These are phyloP conservation scores for Turritopsis dohrnii DNA, from an alignment of 30 jellyfish, hydroid and myxozoan species.

Conservation along the genomic window DNA sequence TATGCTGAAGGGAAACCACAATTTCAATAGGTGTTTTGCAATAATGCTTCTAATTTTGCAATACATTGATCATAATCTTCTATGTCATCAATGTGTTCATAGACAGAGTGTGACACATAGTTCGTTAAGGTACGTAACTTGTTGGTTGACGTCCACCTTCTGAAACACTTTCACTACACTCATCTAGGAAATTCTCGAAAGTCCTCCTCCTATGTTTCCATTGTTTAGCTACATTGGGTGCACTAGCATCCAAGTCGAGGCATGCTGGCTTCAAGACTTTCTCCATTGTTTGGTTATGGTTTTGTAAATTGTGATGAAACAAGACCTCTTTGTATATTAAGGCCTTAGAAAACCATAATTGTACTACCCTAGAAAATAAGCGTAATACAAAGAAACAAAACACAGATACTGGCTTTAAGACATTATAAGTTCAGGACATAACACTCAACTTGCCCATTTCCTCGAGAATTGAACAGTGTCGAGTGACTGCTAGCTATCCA, in stretches of 20 bases:
- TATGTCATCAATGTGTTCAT: constrained; percentile 4
- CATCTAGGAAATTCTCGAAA: constrained; percentile 15
- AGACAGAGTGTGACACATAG: background rate
- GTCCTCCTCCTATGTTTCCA: constrained; percentile 26
- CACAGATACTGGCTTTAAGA: too few relatives aligned
- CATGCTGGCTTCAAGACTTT: constrained; percentile 20
- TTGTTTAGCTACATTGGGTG: constrained; percentile 21
- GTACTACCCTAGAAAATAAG: too few relatives aligned
- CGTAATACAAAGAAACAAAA: too few relatives aligned
- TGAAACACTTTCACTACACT: constrained; percentile 19
- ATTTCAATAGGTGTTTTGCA: constrained; percentile 2
- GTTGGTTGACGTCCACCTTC: constrained; percentile 25
- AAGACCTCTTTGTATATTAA: background rate
- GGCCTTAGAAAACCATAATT: constrained; percentile 18
- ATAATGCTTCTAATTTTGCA: constrained; percentile 4
- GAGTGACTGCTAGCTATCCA: too few relatives aligned
- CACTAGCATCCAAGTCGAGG: constrained; percentile 24
- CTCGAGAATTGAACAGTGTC: too few relatives aligned
- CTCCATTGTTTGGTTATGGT: background rate
- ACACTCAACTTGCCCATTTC: too few relatives aligned
- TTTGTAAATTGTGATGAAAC: constrained; percentile 15
- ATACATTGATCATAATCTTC: constrained; percentile 7
- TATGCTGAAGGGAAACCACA: too few relatives aligned
- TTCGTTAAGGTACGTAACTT: too few relatives aligned
- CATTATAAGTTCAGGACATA: too few relatives aligned